phyloP scores from a whole-genome alignment of 2,113 vertebrate species.

The Anoura caudifer region DNA sequence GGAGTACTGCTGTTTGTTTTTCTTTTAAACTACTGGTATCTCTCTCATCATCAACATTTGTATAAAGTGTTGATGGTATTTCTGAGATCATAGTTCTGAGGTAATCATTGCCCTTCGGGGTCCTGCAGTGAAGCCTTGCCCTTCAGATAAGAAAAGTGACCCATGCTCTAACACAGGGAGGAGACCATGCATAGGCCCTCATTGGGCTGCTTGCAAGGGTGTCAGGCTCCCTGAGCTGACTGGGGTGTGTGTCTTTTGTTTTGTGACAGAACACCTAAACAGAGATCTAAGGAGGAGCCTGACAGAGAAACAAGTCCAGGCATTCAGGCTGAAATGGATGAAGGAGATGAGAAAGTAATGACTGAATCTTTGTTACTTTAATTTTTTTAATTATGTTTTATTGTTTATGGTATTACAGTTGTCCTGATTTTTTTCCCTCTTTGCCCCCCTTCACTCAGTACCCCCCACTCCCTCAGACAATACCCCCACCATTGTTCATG shows the following conservation, averaged over 20 bases:
- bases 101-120: neutral
- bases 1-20: neutral
- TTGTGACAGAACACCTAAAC: slow-evolving; percentile 32
- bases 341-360: slow-evolving; percentile 33
- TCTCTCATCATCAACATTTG: neutral
- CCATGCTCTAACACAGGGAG: neutral
- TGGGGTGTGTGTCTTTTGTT: neutral
- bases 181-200: neutral
- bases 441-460: too few species aligned
- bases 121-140: neutral
- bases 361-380: neutral
- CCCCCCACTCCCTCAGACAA: too few species aligned
- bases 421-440: too few species aligned
- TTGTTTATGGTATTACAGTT: too few species aligned
- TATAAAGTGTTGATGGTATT: neutral
- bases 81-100: neutral
- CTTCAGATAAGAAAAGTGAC: neutral
- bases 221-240: neutral
- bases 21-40: neutral
- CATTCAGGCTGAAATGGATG: neutral
- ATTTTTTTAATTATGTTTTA: too few species aligned
- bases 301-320: neutral
- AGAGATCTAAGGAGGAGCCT: neutral
- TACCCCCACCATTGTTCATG: too few species aligned
- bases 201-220: neutral